These are phyloP conservation scores for Keiferia lycopersicella DNA, from an alignment of 2,888 invertebrate species.

Conservation along the genomic window DNA sequence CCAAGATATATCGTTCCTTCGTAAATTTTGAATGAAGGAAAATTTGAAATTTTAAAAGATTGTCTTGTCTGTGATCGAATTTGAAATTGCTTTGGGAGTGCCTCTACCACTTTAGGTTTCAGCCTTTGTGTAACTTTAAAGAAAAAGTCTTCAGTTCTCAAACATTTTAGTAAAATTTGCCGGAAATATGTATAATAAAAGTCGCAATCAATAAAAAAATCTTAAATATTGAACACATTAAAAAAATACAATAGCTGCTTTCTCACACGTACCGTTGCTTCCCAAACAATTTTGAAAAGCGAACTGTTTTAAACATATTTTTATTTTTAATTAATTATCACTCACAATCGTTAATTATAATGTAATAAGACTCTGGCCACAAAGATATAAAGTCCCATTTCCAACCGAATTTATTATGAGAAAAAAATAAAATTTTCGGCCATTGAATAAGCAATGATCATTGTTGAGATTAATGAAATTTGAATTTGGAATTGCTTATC, in stretches of 20 bases:
- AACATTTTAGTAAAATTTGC: not conserved
- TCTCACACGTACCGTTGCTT: slow-evolving; percentile 63
- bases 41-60: slow-evolving; percentile 53
- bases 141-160: not conserved
- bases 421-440: slow-evolving; percentile 70
- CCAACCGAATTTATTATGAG: slow-evolving; percentile 56
- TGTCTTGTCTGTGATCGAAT: slow-evolving; percentile 18
- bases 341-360: slow-evolving; percentile 50
- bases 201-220: slow-evolving; percentile 7
- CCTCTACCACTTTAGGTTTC: not conserved
- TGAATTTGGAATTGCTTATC: slow-evolving; percentile 63
- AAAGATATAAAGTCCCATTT: slow-evolving; percentile 5
- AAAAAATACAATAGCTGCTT: slow-evolving; percentile 11
- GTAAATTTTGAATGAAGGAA: slow-evolving; percentile 69
- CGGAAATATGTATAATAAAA: not conserved
- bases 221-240: slow-evolving; percentile 3
- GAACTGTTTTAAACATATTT: slow-evolving; percentile 62
- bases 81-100: slow-evolving; percentile 13
- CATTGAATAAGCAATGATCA: slow-evolving; percentile 67
- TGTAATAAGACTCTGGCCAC: slow-evolving; percentile 49
- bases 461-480: slow-evolving; percentile 71
- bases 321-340: slow-evolving; percentile 70
- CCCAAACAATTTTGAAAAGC: slow-evolving; percentile 64
- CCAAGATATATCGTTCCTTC: slow-evolving; percentile 55
- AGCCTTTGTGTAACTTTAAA: not conserved